phyloP scores from a whole-genome alignment of 2,113 vertebrate genomes.

The Istiophorus platypterus region DNA sequence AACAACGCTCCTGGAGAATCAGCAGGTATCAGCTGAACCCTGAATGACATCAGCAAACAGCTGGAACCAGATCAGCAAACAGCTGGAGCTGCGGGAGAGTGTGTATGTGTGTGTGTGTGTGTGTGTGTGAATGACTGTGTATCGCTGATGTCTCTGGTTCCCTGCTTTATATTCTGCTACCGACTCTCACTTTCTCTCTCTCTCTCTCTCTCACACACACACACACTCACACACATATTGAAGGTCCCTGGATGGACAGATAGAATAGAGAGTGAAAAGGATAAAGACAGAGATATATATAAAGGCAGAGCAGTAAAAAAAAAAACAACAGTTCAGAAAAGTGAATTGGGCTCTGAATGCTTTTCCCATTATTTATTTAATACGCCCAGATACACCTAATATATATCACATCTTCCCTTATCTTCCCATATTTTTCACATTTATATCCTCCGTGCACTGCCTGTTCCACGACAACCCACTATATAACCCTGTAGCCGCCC shows the following conservation, averaged over 20 bases:
- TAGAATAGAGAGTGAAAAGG: not conserved
- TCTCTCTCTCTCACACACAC: not conserved
- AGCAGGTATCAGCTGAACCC: not conserved
- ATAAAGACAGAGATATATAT: slow-evolving; percentile 1
- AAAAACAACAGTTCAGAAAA: no score
- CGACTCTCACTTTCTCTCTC: slow-evolving; percentile 28
- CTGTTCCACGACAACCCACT: no score
- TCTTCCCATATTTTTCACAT: no score
- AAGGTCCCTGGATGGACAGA: not conserved
- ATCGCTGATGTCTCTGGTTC: slow-evolving; percentile 34
- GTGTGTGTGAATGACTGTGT: slow-evolving; percentile 16
- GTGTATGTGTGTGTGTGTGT: slow-evolving; percentile 9
- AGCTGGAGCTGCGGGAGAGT: not conserved
- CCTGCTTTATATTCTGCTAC: slow-evolving; percentile 53
- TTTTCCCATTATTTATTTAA: no score
- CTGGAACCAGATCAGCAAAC: slow-evolving; percentile 25
- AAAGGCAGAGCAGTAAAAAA: not conserved
- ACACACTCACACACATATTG: not conserved
- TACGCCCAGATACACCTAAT: no score
- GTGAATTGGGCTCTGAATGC: no score
- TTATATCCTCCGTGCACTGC: no score
- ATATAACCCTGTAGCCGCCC: no score
- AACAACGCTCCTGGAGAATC: no score
- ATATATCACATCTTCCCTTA: no score
- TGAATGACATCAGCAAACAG: no score